Conservation (phyloP, 2,113 vertebrate genomes). For the Sinocyclocheilus rhinocerous region DNA sequence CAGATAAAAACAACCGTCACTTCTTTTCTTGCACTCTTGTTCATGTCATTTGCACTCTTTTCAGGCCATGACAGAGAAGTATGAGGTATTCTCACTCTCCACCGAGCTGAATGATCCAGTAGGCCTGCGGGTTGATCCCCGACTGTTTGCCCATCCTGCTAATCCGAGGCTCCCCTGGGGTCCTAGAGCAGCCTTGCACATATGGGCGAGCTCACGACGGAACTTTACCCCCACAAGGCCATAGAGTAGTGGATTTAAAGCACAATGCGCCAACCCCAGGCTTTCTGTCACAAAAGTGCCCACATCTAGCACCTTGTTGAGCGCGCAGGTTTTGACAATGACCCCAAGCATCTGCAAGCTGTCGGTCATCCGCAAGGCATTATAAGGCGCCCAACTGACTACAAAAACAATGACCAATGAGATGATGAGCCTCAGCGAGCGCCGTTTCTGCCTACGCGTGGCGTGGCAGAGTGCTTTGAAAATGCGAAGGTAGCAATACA, state of each 20-base stretch:
- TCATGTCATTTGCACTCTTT: background rate
- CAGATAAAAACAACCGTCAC: background rate
- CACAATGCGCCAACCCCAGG: conserved; percentile 79
- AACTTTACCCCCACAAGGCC: conserved; percentile 82
- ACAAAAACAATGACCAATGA: conserved; percentile 76
- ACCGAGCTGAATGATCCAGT: conserved; percentile 67
- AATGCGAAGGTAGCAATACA: conserved; percentile 81
- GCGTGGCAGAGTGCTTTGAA: conserved; percentile 74
- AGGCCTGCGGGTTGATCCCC: conserved; percentile 55
- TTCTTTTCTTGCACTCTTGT: background rate
- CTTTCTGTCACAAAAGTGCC: conserved; percentile 74
- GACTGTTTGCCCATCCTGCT: conserved; percentile 51
- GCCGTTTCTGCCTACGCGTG: conserved; percentile 73
- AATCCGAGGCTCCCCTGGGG: conserved; percentile 54
- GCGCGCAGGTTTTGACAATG: conserved; percentile 62
- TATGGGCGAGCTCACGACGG: conserved; percentile 71
- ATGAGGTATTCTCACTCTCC: conserved; percentile 76
- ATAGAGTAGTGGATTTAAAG: conserved; percentile 83
- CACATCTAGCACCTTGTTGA: conserved; percentile 70
- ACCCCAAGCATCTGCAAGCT: conserved; percentile 65
- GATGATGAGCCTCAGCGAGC: conserved; percentile 74
- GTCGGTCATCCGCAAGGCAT: conserved; percentile 73
- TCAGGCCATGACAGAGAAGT: conserved; percentile 72
- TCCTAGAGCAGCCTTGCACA: conserved; percentile 70
- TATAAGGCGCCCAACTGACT: conserved; percentile 81